Percentiles rank a stretch among this genome's conserved stretches.
Conservation (phyloP, 2,113 vertebrate species). For the Todiramphus chloris region DNA sequence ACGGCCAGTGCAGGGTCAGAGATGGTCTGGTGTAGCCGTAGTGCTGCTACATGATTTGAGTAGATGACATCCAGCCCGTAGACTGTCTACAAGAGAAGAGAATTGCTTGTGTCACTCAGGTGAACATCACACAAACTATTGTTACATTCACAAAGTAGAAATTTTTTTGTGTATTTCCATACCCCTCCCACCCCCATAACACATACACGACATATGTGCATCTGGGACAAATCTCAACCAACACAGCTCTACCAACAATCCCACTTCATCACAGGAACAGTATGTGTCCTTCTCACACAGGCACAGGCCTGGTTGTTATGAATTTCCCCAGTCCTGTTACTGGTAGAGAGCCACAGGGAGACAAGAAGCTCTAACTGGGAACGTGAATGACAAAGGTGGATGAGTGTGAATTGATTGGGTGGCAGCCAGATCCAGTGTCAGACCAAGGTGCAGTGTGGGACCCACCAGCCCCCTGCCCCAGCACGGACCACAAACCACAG, state of each 20-base stretch:
- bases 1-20: background rate
- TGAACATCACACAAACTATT: background rate
- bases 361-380: background rate
- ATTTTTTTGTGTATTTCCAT: background rate
- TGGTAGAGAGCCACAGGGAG: background rate
- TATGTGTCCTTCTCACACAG: background rate
- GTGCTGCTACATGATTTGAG: background rate
- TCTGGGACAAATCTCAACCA: accelerated
- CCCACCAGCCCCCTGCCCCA: background rate
- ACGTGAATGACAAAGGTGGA: background rate
- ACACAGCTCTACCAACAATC: accelerated
- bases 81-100: background rate
- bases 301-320: background rate
- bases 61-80: background rate
- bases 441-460: accelerated
- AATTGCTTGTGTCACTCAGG: background rate
- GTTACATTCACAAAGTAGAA: background rate
- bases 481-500: background rate
- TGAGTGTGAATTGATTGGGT: background rate
- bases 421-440: accelerated
- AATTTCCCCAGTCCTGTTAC: background rate
- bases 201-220: background rate
- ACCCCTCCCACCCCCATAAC: background rate
- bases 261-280: accelerated
- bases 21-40: background rate